Evolutionary conservation across 1,140 invertebrate species (phyloP).

Genomic region (Pogonomyrmex barbatus): DNA sequence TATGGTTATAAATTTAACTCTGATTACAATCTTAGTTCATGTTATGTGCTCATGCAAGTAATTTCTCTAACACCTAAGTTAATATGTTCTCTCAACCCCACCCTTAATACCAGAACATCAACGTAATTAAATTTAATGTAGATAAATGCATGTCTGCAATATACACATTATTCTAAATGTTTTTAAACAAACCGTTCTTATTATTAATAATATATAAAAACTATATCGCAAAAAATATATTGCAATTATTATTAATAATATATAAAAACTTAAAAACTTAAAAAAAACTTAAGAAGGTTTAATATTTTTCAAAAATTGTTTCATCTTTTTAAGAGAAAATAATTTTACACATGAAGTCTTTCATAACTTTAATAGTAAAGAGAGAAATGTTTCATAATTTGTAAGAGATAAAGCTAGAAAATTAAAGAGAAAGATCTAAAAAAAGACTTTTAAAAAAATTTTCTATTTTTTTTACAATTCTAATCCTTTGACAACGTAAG

Average conservation of each 20-base stretch:
- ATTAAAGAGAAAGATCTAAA: background rate
- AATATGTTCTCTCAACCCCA: conserved; percentile 3
- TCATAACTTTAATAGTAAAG: background rate
- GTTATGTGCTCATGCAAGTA: conserved; percentile 50
- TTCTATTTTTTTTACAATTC: background rate
- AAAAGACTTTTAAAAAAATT: background rate
- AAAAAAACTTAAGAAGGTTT: background rate
- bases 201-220: background rate
- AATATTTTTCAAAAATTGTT: background rate
- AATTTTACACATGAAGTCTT: background rate
- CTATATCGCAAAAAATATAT: no score
- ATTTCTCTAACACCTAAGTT: conserved; percentile 67
- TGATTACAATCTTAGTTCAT: conserved; percentile 58
- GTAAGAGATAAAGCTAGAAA: background rate
- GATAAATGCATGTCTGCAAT: background rate
- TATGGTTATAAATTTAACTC: conserved; percentile 59
- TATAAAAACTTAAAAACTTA: background rate
- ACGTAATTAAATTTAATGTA: conserved; percentile 46
- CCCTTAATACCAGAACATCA: conserved; percentile 9
- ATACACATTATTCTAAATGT: background rate
- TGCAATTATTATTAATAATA: background rate
- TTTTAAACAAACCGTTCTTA: background rate
- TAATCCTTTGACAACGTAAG: background rate
- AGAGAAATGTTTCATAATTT: no score
- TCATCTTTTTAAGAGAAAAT: background rate